Conservation (phyloP, 2,888 invertebrate genomes). For the Eupithecia abbreviata region DNA sequence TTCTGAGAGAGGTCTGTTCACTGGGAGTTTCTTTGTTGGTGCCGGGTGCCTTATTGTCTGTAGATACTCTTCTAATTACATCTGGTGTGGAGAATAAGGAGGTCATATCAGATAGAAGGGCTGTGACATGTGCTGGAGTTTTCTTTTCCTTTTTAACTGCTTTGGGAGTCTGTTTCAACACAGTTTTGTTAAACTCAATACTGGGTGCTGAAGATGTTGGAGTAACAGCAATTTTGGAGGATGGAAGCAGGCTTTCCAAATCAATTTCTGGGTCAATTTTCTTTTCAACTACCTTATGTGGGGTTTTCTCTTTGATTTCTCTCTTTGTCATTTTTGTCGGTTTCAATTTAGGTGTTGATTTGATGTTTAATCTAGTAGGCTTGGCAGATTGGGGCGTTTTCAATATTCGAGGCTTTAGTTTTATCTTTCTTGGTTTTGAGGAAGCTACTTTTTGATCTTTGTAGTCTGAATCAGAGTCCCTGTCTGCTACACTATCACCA, state of each 20-base stretch:
- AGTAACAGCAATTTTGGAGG: constrained; percentile 54
- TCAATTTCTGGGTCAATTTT: constrained; percentile 60
- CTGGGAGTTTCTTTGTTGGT: constrained; percentile 72
- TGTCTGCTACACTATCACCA: constrained; percentile 83
- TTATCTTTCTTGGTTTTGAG: constrained; percentile 62
- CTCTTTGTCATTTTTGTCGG: constrained; percentile 62
- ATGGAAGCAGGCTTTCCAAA: constrained; percentile 59
- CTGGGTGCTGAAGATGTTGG: constrained; percentile 39
- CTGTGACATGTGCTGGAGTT: constrained; percentile 84
- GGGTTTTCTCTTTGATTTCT: constrained; percentile 68
- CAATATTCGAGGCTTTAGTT: constrained; percentile 73
- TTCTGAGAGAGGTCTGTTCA: constrained; percentile 52
- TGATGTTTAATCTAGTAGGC: constrained; percentile 62
- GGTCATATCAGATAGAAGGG: constrained; percentile 84
- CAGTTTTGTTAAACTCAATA: constrained; percentile 68
- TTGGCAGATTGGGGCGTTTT: constrained; percentile 61
- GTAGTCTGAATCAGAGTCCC: constrained; percentile 86
- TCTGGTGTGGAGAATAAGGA: constrained; percentile 91
- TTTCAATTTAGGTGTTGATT: constrained; percentile 65
- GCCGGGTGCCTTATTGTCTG: constrained; percentile 75
- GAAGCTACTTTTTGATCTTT: constrained; percentile 75
- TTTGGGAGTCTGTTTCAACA: constrained; percentile 73
- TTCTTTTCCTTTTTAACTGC: constrained; percentile 81
- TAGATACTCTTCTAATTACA: constrained; percentile 88
- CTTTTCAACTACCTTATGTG: constrained; percentile 56